Evolutionary conservation across 2,797 vertebrate species (phyloP).

Genomic region (Neosilurus hyrtlii): DNA sequence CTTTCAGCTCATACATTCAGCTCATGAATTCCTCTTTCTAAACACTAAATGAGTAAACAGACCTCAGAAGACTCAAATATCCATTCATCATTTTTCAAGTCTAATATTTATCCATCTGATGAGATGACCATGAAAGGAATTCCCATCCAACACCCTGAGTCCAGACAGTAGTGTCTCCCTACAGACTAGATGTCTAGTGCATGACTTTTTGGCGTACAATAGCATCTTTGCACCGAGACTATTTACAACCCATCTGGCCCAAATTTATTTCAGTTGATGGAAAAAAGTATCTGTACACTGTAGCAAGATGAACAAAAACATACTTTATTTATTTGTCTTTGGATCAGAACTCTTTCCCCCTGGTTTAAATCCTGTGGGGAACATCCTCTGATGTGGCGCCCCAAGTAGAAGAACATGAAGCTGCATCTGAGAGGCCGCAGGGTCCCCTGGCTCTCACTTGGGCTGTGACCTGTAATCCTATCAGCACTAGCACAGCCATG

Average conservation of each 20-base stretch:
- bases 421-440: constrained; percentile 58
- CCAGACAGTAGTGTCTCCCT: constrained; percentile 29
- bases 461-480: constrained; percentile 71
- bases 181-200: constrained; percentile 15
- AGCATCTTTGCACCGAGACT: constrained; percentile 29
- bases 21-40: constrained; percentile 42
- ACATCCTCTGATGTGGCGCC: constrained; percentile 58
- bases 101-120: constrained; percentile 14
- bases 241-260: constrained; percentile 44
- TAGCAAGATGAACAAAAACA: constrained; percentile 45
- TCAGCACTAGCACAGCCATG: constrained; percentile 62
- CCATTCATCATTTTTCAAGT: constrained; percentile 9
- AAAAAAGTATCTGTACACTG: constrained; percentile 49
- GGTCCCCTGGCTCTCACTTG: constrained; percentile 67
- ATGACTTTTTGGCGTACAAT: background rate
- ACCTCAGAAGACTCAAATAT: constrained; percentile 10
- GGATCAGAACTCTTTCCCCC: constrained; percentile 50
- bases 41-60: constrained; percentile 8
- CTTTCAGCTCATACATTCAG: constrained; percentile 27
- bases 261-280: constrained; percentile 45
- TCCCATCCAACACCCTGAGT: constrained; percentile 21
- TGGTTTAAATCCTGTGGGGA: constrained; percentile 54
- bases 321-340: constrained; percentile 61
- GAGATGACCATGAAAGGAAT: constrained; percentile 16
- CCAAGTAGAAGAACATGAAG: constrained; percentile 60